These are phyloP conservation scores for Anguilla obscura DNA, from an alignment of 2,797 vertebrate genomes.

Conservation along the genomic window DNA sequence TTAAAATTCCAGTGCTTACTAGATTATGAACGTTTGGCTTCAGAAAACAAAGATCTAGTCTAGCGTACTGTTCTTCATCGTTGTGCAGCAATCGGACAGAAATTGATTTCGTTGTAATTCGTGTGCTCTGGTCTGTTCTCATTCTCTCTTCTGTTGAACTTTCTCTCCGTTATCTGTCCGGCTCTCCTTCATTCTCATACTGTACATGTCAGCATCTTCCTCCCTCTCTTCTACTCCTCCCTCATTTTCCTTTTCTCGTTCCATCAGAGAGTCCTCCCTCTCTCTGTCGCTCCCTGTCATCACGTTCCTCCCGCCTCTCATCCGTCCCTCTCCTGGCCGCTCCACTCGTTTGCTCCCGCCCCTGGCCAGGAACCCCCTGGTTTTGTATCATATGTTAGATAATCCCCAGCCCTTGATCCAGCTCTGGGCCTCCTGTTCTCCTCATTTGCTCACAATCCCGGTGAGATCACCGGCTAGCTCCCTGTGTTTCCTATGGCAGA, in stretches of 20 bases:
- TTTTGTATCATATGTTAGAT: conserved; percentile 35
- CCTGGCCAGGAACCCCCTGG: conserved; percentile 7
- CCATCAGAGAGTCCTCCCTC: neutral
- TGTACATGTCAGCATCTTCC: neutral
- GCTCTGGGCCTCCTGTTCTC: conserved; percentile 26
- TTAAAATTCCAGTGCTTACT: neutral
- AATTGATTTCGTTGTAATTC: conserved; percentile 30
- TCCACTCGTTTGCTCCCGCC: conserved; percentile 1
- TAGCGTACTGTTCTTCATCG: neutral
- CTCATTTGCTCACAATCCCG: conserved; percentile 24
- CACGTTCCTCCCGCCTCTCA: neutral
- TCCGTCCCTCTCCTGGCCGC: neutral
- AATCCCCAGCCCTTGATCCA: conserved; percentile 48
- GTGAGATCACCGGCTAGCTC: neutral
- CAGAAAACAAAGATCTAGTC: neutral
- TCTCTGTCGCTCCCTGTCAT: neutral
- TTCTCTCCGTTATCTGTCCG: neutral
- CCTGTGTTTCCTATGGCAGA: conserved; percentile 77
- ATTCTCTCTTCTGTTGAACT: conserved; percentile 29
- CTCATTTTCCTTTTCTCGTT: too few relatives aligned
- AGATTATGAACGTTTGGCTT: neutral
- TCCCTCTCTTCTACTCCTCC: neutral
- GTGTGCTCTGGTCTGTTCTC: conserved; percentile 17
- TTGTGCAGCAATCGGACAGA: neutral
- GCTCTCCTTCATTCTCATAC: neutral